Conservation (phyloP, 1,140 invertebrate genomes). For the Drosophila trapezifrons region DNA sequence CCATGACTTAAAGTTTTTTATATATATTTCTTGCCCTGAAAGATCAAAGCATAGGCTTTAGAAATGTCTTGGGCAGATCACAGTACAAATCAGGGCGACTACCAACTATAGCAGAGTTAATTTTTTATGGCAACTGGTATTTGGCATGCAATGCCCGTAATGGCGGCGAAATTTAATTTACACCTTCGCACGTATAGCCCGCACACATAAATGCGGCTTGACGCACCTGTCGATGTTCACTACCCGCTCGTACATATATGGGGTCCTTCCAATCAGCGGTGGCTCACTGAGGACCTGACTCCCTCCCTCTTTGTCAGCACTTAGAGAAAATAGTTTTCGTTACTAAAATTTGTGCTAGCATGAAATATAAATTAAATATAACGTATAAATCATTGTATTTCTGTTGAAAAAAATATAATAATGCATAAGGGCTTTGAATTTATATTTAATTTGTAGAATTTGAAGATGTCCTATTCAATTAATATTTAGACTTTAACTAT, state of each 20-base stretch:
- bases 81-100: not conserved
- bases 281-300: constrained; percentile 10
- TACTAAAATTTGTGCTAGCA: not conserved
- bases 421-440: no score
- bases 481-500: no score
- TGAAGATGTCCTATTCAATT: not conserved
- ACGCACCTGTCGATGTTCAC: constrained; percentile 38
- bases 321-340: constrained; percentile 12
- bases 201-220: constrained; percentile 23
- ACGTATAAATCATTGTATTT: no score
- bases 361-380: not conserved
- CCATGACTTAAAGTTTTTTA: no score
- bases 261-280: constrained; percentile 64
- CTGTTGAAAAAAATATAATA: not conserved
- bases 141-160: constrained; percentile 62
- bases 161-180: constrained; percentile 78
- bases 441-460: not conserved
- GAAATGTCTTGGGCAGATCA: constrained; percentile 1
- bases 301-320: constrained; percentile 11
- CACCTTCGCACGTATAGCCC: constrained; percentile 71
- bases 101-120: constrained; percentile 13
- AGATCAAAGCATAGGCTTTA: no score
- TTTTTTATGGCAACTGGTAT: constrained; percentile 20
- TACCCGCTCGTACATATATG: constrained; percentile 10
- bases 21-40: no score